Conservation (phyloP, 2,888 invertebrate species). For the Nysson spinosus region DNA sequence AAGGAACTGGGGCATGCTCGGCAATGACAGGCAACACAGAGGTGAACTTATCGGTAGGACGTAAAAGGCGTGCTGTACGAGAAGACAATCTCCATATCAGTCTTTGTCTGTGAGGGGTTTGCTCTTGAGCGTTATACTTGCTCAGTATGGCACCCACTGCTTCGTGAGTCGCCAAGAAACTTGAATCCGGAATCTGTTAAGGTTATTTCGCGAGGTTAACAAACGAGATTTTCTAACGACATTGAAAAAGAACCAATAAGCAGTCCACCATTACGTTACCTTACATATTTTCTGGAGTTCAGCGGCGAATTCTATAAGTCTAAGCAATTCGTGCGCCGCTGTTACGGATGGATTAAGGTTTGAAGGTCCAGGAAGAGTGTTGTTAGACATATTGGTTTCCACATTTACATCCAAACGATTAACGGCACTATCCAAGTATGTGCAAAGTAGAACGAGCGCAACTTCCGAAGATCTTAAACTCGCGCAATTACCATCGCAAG, state of each 20-base stretch:
- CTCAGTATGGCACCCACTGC: constrained; percentile 83
- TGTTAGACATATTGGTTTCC: constrained; percentile 51
- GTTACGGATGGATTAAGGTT: constrained; percentile 51
- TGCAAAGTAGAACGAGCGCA: constrained; percentile 87
- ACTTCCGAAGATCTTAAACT: constrained; percentile 86
- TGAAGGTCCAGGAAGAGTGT: constrained; percentile 54
- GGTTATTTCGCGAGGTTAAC: too few relatives aligned
- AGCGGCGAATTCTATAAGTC: constrained; percentile 84
- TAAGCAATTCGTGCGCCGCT: constrained; percentile 80
- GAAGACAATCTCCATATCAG: constrained; percentile 88
- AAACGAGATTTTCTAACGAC: too few relatives aligned
- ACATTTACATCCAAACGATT: constrained; percentile 76
- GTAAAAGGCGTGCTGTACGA: constrained; percentile 84
- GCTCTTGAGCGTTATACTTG: constrained; percentile 85
- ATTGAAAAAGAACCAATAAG: too few relatives aligned
- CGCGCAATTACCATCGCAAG: constrained; percentile 86
- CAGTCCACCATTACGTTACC: constrained; percentile 80
- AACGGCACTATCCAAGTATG: constrained; percentile 82
- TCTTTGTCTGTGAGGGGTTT: constrained; percentile 84
- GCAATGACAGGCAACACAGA: constrained; percentile 86
- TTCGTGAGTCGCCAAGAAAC: constrained; percentile 82
- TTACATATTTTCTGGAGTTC: constrained; percentile 86
- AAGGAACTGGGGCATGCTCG: constrained; percentile 80
- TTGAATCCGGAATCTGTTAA: constrained; percentile 83
- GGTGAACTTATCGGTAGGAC: constrained; percentile 86